Base-by-base conservation (phyloP, 2,113 vertebrate species). In the Burhinus oedicnemus region DNA sequence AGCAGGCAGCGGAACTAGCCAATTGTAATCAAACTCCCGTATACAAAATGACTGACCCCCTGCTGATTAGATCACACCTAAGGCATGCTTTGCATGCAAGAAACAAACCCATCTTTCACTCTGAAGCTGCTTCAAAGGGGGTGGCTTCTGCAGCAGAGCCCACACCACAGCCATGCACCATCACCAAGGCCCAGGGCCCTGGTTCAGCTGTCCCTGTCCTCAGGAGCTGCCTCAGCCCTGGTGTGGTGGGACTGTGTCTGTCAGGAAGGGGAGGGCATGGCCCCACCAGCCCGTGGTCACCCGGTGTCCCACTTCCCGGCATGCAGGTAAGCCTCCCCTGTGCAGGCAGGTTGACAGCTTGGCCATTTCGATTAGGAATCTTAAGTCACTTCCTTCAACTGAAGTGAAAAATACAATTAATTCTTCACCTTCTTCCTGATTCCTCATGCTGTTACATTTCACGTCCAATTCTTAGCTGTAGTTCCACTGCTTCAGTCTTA, bases 141-240 rank as follows among this genome's bases (percentile, higher is more conserved):
- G 4, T 6, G 47, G 29, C 8, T 71, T 47, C 47, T 45, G 79
- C 79, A 83, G 51, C 34, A 29, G 34, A 91, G 36, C 8, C 32
- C 34, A 8, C 34, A 11, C 0, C 5, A 11, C 16, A 74, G 42
- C 11, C 1, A 0, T 5, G 18, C 8, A 21, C 11, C 8, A 4
- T 1, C 0, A 2, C 21, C 47, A 12, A 22, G 14, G 12, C 12
- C 40, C 69, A 34, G 47, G 42, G 15, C 1, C 8, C 20, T 21
- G 64, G 18, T 11, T 54, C 30, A 11, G 57, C 36, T 16, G 3
- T 3, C 5, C 8, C 38, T 32, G 22, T 14, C 51, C 45, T 16
- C 2, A 0, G 30, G 22, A 66, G 36, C 15, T 44, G 6, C 44
- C 16, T 44, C 34, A 47, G 45, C 16, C 36, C 36, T 0, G 0